Evolutionary conservation across 2,797 vertebrate genomes (phyloP).

Genomic region (Enteromius mattozi): DNA sequence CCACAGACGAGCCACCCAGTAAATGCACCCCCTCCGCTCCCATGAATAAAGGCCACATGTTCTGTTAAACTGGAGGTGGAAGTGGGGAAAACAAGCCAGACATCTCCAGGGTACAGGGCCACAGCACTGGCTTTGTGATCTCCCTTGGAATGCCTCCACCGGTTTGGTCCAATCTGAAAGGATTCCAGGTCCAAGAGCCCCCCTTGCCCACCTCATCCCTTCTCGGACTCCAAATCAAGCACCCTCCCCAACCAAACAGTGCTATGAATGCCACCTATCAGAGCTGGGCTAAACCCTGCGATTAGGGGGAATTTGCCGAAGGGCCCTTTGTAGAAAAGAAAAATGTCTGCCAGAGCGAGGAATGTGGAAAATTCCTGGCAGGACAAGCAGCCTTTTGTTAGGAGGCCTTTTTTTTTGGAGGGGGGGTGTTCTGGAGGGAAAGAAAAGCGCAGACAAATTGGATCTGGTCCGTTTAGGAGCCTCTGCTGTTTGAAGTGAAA

Average conservation of each 20-base stretch:
- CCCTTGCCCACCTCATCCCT: constrained; percentile 33
- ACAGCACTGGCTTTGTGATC: constrained; percentile 82
- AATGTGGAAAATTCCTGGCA: constrained; percentile 97
- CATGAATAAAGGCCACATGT: constrained; percentile 70
- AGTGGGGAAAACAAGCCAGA: constrained; percentile 60
- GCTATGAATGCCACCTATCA: constrained; percentile 94
- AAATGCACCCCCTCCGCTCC: constrained; percentile 55
- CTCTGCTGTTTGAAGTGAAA: constrained; percentile 87
- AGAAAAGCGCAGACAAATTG: constrained; percentile 92
- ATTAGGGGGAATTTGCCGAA: constrained; percentile 95
- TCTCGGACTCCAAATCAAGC: constrained; percentile 73
- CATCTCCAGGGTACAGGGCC: constrained; percentile 65
- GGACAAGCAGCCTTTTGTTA: constrained; percentile 94
- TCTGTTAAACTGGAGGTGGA: constrained; percentile 68
- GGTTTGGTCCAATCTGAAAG: constrained; percentile 85
- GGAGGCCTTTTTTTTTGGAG: constrained; percentile 69
- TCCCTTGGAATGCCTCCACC: constrained; percentile 77
- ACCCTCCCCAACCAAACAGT: constrained; percentile 81
- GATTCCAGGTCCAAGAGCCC: constrained; percentile 66
- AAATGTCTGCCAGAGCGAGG: constrained; percentile 93
- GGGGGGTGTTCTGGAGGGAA: constrained; percentile 86
- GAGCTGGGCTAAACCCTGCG: constrained; percentile 87
- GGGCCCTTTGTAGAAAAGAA: constrained; percentile 93
- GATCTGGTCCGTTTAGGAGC: constrained; percentile 77
- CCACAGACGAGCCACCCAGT: constrained; percentile 64